These are phyloP conservation scores for Astreopora myriophthalma DNA, from an alignment of 64 coral and sea anemone genomes.

Conservation along the genomic window DNA sequence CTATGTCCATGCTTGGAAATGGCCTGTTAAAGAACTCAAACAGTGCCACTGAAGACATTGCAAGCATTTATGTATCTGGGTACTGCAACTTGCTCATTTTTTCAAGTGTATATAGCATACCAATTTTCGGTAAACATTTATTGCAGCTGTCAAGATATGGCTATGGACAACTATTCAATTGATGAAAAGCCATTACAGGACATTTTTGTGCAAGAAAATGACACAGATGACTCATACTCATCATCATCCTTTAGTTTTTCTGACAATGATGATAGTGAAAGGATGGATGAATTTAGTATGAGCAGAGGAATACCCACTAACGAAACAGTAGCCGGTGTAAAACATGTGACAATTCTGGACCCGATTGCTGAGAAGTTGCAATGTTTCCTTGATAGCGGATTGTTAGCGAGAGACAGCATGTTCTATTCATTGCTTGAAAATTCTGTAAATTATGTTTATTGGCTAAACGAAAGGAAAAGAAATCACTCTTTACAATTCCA, in stretches of 20 bases:
- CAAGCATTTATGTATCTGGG: neutral
- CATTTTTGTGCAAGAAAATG: neutral
- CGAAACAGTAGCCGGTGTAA: slow-evolving; percentile 70
- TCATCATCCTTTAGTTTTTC: neutral
- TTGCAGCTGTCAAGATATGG: neutral
- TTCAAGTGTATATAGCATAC: neutral
- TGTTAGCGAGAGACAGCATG: slow-evolving; percentile 63
- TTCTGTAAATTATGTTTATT: slow-evolving; percentile 60
- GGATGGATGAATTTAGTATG: slow-evolving; percentile 62
- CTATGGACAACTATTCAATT: neutral
- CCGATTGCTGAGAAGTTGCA: slow-evolving; percentile 51
- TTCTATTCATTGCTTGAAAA: slow-evolving; percentile 70
- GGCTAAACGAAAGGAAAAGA: slow-evolving; percentile 35
- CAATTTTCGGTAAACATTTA: neutral
- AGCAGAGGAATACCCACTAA: slow-evolving; percentile 54
- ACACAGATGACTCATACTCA: neutral
- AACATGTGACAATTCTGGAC: slow-evolving; percentile 49
- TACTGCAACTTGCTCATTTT: neutral
- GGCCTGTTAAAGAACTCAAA: neutral
- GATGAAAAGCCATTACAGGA: neutral
- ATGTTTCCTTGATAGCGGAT: slow-evolving; percentile 60
- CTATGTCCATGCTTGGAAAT: neutral
- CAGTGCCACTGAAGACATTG: neutral
- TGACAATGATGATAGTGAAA: neutral
- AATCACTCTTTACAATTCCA: slow-evolving; percentile 57